phyloP scores from a whole-genome alignment of 23 tunicate species.

The Halocynthia roretzi region DNA sequence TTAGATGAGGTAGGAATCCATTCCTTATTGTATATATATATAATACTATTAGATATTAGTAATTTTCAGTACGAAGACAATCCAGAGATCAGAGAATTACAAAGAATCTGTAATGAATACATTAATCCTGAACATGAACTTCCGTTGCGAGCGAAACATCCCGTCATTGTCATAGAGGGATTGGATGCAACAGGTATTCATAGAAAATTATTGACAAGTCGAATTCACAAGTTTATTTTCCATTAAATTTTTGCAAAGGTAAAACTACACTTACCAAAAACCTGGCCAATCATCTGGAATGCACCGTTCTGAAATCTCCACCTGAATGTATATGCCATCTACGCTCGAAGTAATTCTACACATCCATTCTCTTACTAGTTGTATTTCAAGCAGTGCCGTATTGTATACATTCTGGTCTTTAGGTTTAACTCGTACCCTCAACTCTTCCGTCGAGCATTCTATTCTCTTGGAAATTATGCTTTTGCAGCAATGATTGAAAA shows the following conservation, averaged over 20 bases:
- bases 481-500: conserved; percentile 12
- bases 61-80: no score
- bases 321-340: conserved; percentile 15
- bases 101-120: conserved; percentile 12
- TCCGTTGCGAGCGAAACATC: conserved; percentile 10
- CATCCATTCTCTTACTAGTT: no score
- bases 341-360: background rate
- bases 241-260: no score
- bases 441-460: conserved; percentile 16
- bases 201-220: no score
- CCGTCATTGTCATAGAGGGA: conserved; percentile 20
- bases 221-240: no score
- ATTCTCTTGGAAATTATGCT: conserved; percentile 19
- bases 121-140: background rate
- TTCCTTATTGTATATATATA: no score
- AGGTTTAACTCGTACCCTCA: conserved; percentile 19
- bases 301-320: conserved; percentile 12
- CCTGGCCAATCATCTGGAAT: background rate
- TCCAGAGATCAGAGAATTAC: background rate
- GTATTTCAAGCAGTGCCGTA: no score
- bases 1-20: no score
- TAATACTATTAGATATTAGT: no score
- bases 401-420: no score
- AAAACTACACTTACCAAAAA: conserved; percentile 11
- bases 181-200: conserved; percentile 18